Conservation (phyloP, 2,797 vertebrate genomes). For the Sebastes nivosus region DNA sequence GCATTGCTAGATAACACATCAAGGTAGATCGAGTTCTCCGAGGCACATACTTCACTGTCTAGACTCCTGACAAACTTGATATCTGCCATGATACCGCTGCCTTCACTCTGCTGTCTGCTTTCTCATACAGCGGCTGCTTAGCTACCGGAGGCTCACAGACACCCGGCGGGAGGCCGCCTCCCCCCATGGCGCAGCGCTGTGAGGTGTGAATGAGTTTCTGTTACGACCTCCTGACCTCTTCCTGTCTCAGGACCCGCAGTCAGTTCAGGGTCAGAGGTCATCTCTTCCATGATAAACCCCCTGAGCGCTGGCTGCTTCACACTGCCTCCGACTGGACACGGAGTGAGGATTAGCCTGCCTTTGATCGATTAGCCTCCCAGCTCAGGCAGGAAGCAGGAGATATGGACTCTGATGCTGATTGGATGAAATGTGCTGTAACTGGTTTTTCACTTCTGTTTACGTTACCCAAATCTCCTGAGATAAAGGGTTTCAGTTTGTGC, state of each 20-base stretch:
- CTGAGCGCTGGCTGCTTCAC: conserved; percentile 25
- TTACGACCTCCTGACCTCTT: conserved; percentile 69
- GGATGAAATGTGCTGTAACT: conserved; percentile 51
- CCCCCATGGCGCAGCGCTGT: conserved; percentile 28
- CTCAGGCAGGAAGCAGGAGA: conserved; percentile 58
- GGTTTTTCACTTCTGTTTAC: conserved; percentile 49
- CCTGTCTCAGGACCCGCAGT: conserved; percentile 68
- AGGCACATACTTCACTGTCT: conserved; percentile 70
- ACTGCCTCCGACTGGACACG: conserved; percentile 29
- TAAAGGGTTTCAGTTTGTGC: not conserved
- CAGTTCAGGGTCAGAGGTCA: conserved; percentile 63
- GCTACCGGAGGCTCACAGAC: conserved; percentile 48
- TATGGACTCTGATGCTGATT: conserved; percentile 29
- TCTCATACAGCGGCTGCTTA: conserved; percentile 33
- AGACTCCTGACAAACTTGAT: conserved; percentile 69
- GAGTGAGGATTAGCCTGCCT: conserved; percentile 60
- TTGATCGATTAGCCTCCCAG: conserved; percentile 64
- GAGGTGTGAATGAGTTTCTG: conserved; percentile 76
- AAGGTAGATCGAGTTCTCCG: conserved; percentile 52
- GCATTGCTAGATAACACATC: conserved; percentile 58
- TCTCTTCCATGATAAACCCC: conserved; percentile 67
- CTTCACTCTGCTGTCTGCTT: conserved; percentile 25
- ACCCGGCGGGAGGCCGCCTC: conserved; percentile 21
- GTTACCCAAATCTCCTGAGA: conserved; percentile 26
- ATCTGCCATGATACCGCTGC: conserved; percentile 53